Conservation (phyloP, 1,140 invertebrate species). For the Hesperophylax magnus region DNA sequence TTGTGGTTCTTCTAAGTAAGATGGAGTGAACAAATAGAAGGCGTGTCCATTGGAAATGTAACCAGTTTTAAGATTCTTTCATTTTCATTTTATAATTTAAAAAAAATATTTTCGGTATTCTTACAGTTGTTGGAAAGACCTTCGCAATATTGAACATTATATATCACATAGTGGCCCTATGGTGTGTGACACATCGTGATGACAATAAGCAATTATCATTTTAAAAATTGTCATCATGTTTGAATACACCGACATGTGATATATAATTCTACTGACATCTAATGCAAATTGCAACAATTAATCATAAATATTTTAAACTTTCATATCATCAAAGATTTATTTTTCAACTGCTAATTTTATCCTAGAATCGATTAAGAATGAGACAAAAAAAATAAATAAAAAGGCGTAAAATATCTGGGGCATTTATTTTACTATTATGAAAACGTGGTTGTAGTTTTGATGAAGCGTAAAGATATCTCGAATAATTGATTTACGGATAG, state of each 20-base stretch:
- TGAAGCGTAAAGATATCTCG: slow-evolving; percentile 34
- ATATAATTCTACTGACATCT: slow-evolving; percentile 11
- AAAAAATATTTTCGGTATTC: not conserved
- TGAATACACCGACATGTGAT: slow-evolving; percentile 48
- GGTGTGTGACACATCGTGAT: slow-evolving; percentile 49
- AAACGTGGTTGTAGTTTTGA: slow-evolving; percentile 12
- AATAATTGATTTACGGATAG: slow-evolving; percentile 52
- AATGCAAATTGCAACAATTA: not conserved
- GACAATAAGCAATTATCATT: slow-evolving; percentile 14
- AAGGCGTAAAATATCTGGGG: slow-evolving; percentile 56
- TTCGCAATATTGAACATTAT: slow-evolving; percentile 19
- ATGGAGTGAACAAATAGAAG: not conserved
- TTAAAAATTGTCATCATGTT: slow-evolving; percentile 42
- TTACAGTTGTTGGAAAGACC: not conserved
- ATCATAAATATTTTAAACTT: not conserved
- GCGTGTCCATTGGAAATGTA: slow-evolving; percentile 22
- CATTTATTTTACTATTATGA: slow-evolving; percentile 58
- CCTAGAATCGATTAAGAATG: slow-evolving; percentile 46
- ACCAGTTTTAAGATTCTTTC: not conserved
- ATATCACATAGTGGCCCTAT: slow-evolving; percentile 53
- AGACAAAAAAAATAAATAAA: slow-evolving; percentile 52
- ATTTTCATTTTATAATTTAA: not conserved
- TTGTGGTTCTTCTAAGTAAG: slow-evolving; percentile 18
- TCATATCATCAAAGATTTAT: not conserved
- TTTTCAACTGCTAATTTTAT: slow-evolving; percentile 37